A percentile compares a stretch with the other conserved stretches of the same genome.
phyloP scores from a whole-genome alignment of 2,797 vertebrate species.

The Phalanger gymnotis region DNA sequence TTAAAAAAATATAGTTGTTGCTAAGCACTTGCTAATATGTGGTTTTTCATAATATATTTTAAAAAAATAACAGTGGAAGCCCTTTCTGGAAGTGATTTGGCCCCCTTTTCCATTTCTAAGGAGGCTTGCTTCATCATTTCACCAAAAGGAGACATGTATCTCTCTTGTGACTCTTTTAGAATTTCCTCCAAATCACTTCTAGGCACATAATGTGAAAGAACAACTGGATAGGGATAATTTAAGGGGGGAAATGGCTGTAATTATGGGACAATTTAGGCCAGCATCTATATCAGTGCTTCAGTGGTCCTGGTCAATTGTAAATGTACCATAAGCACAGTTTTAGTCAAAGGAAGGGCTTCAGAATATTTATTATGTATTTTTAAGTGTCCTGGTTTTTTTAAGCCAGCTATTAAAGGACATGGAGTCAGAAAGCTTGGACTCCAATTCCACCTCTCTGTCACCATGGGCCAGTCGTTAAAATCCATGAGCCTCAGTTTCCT shows the following conservation, averaged over 20 bases:
- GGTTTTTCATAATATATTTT: not conserved
- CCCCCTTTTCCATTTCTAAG: not conserved
- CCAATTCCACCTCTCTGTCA: not conserved
- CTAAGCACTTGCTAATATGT: not conserved
- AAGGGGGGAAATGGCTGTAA: not conserved
- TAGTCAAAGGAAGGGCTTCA: not conserved
- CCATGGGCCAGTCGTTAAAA: not conserved
- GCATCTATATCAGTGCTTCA: not conserved
- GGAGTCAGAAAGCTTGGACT: not conserved
- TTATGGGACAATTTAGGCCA: too few relatives aligned
- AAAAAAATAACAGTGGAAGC: not conserved
- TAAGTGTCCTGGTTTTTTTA: rapidly evolving
- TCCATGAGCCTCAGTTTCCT: not conserved
- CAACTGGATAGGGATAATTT: not conserved
- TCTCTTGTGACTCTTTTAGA: not conserved
- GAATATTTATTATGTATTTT: rapidly evolving
- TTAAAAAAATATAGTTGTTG: not conserved
- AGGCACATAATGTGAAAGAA: not conserved
- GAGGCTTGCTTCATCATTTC: not conserved
- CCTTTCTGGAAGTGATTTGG: not conserved
- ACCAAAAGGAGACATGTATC: not conserved
- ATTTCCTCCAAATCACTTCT: not conserved
- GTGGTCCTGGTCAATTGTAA: not conserved
- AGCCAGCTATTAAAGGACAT: not conserved
- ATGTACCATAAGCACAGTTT: rapidly evolving